Conservation (phyloP, 2,888 invertebrate genomes). For the Meloe dianella region DNA sequence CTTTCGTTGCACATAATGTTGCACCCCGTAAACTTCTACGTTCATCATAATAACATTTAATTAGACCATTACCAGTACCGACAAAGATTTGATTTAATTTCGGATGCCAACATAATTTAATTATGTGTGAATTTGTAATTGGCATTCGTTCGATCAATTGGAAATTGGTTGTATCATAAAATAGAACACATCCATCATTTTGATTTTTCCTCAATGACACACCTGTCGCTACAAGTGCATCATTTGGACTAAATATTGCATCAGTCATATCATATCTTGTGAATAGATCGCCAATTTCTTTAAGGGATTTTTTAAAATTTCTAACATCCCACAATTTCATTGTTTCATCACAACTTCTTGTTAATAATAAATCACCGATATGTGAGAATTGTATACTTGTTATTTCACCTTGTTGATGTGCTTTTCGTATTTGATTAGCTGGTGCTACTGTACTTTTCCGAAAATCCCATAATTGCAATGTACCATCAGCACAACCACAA, state of each 20-base stretch:
- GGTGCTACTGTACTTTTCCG: slow-evolving; percentile 91
- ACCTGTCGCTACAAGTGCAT: slow-evolving; percentile 86
- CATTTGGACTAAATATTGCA: slow-evolving; percentile 90
- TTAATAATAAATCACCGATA: slow-evolving; percentile 77
- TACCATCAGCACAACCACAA: slow-evolving; percentile 93
- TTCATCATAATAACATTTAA: slow-evolving; percentile 91
- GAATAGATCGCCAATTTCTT: slow-evolving; percentile 72
- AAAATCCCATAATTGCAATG: slow-evolving; percentile 97
- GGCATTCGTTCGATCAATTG: slow-evolving; percentile 75
- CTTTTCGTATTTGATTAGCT: slow-evolving; percentile 75
- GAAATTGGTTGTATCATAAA: slow-evolving; percentile 81
- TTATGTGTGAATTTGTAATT: slow-evolving; percentile 81
- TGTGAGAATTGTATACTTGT: slow-evolving; percentile 89
- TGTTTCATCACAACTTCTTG: slow-evolving; percentile 89
- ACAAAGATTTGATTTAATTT: slow-evolving; percentile 96
- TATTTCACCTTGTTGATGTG: slow-evolving; percentile 83
- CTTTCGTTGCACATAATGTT: slow-evolving; percentile 85
- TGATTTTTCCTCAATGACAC: slow-evolving; percentile 72
- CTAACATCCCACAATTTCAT: slow-evolving; percentile 95
- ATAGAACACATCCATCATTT: slow-evolving; percentile 71
- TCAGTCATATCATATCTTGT: slow-evolving; percentile 86
- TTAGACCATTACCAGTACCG: slow-evolving; percentile 87
- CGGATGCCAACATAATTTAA: slow-evolving; percentile 94
- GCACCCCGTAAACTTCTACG: slow-evolving; percentile 88
- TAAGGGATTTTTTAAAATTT: slow-evolving; percentile 78